Conservation (phyloP, 2,888 invertebrate species). For the Lycia hirtaria region DNA sequence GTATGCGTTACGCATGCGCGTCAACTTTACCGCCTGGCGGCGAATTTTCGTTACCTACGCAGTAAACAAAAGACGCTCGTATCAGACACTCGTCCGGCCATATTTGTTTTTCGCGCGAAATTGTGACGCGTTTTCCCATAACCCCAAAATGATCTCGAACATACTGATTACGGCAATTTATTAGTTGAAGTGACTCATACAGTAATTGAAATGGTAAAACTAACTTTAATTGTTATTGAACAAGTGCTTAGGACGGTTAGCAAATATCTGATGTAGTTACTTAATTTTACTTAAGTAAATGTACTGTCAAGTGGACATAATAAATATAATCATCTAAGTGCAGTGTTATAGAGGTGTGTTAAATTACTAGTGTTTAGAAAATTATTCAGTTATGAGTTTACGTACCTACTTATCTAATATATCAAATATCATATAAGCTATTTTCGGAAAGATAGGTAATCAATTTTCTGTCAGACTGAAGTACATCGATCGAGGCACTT, state of each 20-base stretch:
- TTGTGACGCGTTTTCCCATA: slow-evolving; percentile 18
- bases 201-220: slow-evolving; percentile 20
- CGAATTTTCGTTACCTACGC: slow-evolving; percentile 13
- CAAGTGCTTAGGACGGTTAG: slow-evolving; percentile 7
- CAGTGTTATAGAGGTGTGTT: slow-evolving; percentile 1
- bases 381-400: not conserved
- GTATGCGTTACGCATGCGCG: slow-evolving; percentile 21
- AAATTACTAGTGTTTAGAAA: not conserved
- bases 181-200: slow-evolving; percentile 16
- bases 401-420: slow-evolving; percentile 1
- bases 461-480: not conserved
- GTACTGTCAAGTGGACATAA: slow-evolving; percentile 1
- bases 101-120: slow-evolving; percentile 24
- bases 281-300: slow-evolving; percentile 1
- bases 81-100: slow-evolving; percentile 17
- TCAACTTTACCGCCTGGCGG: slow-evolving; percentile 3
- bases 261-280: slow-evolving; percentile 7
- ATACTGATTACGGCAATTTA: slow-evolving; percentile 11
- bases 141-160: slow-evolving; percentile 15
- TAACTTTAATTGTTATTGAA: slow-evolving; percentile 12
- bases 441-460: not conserved
- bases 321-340: slow-evolving; percentile 12
- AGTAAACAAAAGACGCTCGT: slow-evolving; percentile 29
- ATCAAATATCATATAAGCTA: not conserved
- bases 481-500: no score